Evolutionary conservation across 2,113 vertebrate genomes (phyloP), one percentile per base, ranked within the genome.

Genomic region (Stigmatopora nigra): DNA sequence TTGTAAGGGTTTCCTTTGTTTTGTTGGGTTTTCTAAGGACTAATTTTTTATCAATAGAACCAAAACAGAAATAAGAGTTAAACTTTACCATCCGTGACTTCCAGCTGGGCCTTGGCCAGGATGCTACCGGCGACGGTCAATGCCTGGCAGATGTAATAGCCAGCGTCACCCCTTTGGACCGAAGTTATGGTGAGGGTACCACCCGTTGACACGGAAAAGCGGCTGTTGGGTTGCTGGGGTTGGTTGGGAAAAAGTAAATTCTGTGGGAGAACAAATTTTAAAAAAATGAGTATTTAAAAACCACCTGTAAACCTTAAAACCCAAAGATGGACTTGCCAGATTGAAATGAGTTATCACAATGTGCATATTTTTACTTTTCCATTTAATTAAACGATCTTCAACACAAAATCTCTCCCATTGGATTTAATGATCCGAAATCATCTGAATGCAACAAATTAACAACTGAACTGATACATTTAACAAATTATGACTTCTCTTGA

Each of bases 101-200:
- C 97, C 89, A 99, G 91, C 78, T 98, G 97, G 78, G 97, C 96
- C 80, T 98, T 99, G 83, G 97, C 95, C 75, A 99, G 92, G 81
- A 99, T 98, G 83, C 96, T 98, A 82, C 97, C 97, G 51, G 97
- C 97, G 77, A 99, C 95, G 0, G 95, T 99, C 72, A 98, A 88
- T 1, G 97, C 97, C 88, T 99, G 97, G 88, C 97, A 99, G 87
- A 98, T 96, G 80, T 99, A 99, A 88, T 95, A 98, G 56, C 97
- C 97, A 0, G 92, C 93, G 44, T 99, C 97, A 22, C 91, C 88
- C 9, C 95, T 89, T 81, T 98, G 96, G 76, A 98, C 94, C 69
- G 92, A 91, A 63, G 92, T 88, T 81, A 99, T 95, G 73, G 96
- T 98, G 79, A 99, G 93, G 81, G 94, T 94, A 78, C 97, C 97